These are phyloP conservation scores for Dione juno DNA, from an alignment of 2,888 invertebrate genomes.

Conservation along the genomic window DNA sequence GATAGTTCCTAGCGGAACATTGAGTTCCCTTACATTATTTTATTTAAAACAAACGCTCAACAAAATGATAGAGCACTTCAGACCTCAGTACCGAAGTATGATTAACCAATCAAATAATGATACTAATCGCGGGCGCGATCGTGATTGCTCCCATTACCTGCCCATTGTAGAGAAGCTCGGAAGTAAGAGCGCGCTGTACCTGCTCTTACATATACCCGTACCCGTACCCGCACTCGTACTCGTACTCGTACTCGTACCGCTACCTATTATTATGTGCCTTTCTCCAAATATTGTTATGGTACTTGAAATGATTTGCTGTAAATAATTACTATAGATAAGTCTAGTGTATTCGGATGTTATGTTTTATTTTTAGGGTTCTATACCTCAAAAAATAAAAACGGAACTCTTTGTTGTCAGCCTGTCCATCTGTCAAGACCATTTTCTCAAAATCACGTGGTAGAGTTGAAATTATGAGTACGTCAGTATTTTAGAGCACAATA, in stretches of 20 bases:
- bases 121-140: slow-evolving; percentile 43
- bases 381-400: too few species aligned
- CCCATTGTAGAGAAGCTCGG: slow-evolving; percentile 34
- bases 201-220: too few species aligned
- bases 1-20: not conserved
- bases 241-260: slow-evolving; percentile 1
- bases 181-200: slow-evolving; percentile 11
- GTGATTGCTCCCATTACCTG: slow-evolving; percentile 41
- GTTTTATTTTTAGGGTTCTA: too few species aligned
- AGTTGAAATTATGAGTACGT: too few species aligned
- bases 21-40: not conserved
- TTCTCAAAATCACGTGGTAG: too few species aligned
- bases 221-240: too few species aligned
- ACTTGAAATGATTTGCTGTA: slow-evolving; percentile 17
- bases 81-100: slow-evolving; percentile 31
- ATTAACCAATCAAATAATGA: slow-evolving; percentile 64
- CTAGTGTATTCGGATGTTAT: too few species aligned
- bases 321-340: not conserved
- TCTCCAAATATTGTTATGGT: slow-evolving; percentile 22
- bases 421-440: too few species aligned
- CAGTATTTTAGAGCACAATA: too few species aligned
- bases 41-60: slow-evolving; percentile 27
- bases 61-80: slow-evolving; percentile 16
- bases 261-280: slow-evolving; percentile 20
- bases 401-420: too few species aligned